Percentiles rank a stretch among this genome's conserved stretches.
phyloP scores from a whole-genome alignment of 1,140 invertebrate genomes.

The Lepidurus arcticus region DNA sequence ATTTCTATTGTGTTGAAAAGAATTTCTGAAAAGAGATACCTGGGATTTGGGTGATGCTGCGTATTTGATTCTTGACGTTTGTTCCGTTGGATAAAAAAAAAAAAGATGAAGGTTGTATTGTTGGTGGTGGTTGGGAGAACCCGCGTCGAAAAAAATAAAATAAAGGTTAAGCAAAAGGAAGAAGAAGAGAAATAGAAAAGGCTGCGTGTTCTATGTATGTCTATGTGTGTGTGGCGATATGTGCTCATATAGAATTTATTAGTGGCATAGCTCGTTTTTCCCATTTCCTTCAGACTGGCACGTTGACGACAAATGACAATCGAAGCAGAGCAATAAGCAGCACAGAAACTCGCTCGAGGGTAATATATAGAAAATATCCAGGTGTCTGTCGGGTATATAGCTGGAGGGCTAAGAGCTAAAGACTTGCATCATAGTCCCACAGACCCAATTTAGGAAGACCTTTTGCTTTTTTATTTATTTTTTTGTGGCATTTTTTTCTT shows the following conservation, averaged over 20 bases:
- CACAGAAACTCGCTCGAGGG: constrained; percentile 1
- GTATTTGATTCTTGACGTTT: no score
- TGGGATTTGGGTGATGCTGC: background rate
- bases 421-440: background rate
- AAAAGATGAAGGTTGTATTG: background rate
- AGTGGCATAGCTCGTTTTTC: constrained; percentile 7
- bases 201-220: background rate
- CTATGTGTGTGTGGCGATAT: background rate
- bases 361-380: constrained; percentile 14
- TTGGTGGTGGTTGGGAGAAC: background rate
- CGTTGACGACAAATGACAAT: constrained; percentile 15
- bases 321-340: background rate
- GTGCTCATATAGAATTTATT: constrained; percentile 22
- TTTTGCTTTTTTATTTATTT: background rate
- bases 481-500: background rate
- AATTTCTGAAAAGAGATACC: background rate
- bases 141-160: background rate
- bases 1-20: background rate
- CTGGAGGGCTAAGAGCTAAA: background rate
- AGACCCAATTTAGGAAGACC: background rate
- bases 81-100: no score
- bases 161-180: background rate
- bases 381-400: background rate
- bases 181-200: background rate
- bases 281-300: constrained; percentile 7